Percentiles rank a stretch among this genome's conserved stretches.
These are phyloP conservation scores for Pogonophryne albipinna DNA, from an alignment of 2,797 vertebrate genomes.

Conservation along the genomic window DNA sequence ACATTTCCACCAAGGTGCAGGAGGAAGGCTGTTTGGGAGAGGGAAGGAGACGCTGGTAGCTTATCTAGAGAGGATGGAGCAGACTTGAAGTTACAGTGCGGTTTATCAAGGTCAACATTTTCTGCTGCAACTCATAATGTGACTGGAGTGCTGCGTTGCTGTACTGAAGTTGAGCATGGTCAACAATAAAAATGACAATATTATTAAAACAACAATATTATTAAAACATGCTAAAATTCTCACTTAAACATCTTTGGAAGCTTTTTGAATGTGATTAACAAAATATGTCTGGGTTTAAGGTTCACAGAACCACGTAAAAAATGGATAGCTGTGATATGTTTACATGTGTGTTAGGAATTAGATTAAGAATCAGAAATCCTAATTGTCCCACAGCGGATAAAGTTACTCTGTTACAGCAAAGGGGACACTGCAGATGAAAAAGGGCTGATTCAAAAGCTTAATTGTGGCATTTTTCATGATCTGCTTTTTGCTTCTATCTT, in stretches of 20 bases:
- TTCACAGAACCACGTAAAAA: not conserved
- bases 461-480: not conserved
- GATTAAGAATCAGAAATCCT: no score
- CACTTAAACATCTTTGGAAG: not conserved
- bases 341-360: not conserved
- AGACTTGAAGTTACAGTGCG: conserved; percentile 13
- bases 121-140: not conserved
- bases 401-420: no score
- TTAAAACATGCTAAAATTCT: not conserved
- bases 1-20: conserved; percentile 74
- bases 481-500: not conserved
- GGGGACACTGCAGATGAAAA: no score
- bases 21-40: conserved; percentile 35
- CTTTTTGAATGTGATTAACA: not conserved
- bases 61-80: conserved; percentile 39
- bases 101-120: conserved; percentile 17
- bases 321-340: not conserved
- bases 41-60: conserved; percentile 29
- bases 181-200: not conserved
- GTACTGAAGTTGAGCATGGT: conserved; percentile 4
- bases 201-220: not conserved
- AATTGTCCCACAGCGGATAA: no score
- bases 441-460: not conserved
- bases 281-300: not conserved
- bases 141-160: not conserved